Percentiles rank a stretch among this genome's conserved stretches.
Conservation (phyloP, 2,113 vertebrate genomes). For the Mesocricetus auratus region DNA sequence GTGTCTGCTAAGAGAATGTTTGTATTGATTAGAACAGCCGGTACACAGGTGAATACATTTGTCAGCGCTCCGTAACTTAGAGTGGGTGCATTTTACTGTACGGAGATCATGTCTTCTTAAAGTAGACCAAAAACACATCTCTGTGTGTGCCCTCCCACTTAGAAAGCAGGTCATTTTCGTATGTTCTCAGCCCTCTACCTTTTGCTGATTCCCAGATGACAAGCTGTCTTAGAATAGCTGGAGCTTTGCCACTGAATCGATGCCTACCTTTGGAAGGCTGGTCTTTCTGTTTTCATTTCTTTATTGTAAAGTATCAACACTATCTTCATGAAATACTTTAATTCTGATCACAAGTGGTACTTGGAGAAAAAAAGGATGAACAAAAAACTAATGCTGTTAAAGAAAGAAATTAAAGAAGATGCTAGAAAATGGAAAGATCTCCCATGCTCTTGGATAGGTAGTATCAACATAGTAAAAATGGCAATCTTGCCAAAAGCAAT, state of each 20-base stretch:
- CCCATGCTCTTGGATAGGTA: too few relatives aligned
- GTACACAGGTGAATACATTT: not conserved
- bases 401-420: too few relatives aligned
- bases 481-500: too few relatives aligned
- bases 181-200: not conserved
- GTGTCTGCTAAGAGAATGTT: not conserved
- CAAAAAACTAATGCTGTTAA: not conserved
- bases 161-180: not conserved
- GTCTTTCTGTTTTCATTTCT: not conserved
- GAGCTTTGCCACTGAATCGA: not conserved
- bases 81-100: not conserved
- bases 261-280: not conserved
- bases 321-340: not conserved
- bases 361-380: not conserved
- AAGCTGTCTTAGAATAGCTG: not conserved
- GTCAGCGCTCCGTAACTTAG: not conserved
- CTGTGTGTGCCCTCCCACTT: not conserved
- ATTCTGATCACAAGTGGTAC: not conserved
- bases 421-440: too few relatives aligned
- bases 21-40: not conserved
- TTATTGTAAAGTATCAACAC: constrained; percentile 26
- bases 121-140: not conserved
- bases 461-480: too few relatives aligned
- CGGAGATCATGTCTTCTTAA: not conserved
- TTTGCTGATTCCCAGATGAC: not conserved